Conservation (phyloP, 2,888 invertebrate genomes). For the Tryphoninae sp. region DNA sequence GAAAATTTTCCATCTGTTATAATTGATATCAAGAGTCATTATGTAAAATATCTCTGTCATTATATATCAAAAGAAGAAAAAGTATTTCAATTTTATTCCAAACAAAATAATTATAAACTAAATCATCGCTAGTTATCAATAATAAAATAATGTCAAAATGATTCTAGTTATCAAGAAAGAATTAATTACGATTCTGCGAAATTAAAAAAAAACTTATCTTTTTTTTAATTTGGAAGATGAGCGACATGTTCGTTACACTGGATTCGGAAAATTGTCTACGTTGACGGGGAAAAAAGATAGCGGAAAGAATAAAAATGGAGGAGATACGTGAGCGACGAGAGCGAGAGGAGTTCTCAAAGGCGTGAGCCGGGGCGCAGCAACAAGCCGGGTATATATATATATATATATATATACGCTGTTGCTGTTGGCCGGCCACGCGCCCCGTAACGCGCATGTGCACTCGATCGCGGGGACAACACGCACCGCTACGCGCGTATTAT, state of each 20-base stretch:
- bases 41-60: no score
- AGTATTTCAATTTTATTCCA: not conserved
- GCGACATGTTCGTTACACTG: not conserved
- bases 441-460: conserved; percentile 66
- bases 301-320: conserved; percentile 1
- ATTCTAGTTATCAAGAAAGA: no score
- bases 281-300: conserved; percentile 9
- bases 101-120: not conserved
- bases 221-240: not conserved
- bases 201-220: no score
- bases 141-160: no score
- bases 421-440: conserved; percentile 72
- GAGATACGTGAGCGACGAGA: conserved; percentile 15
- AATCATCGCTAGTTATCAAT: not conserved
- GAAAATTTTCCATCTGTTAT: no score
- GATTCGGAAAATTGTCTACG: not conserved
- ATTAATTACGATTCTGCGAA: no score
- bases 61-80: not conserved
- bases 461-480: conserved; percentile 54
- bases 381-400: conserved; percentile 7
- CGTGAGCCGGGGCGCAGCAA: conserved; percentile 39
- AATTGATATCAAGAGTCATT: no score
- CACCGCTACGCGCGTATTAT: conserved; percentile 64
- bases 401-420: conserved; percentile 24
- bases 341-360: conserved; percentile 47